Percentiles rank a stretch among this genome's conserved stretches.
Conservation (phyloP, 2,888 invertebrate species). For the Camptogramma bilineatum region DNA sequence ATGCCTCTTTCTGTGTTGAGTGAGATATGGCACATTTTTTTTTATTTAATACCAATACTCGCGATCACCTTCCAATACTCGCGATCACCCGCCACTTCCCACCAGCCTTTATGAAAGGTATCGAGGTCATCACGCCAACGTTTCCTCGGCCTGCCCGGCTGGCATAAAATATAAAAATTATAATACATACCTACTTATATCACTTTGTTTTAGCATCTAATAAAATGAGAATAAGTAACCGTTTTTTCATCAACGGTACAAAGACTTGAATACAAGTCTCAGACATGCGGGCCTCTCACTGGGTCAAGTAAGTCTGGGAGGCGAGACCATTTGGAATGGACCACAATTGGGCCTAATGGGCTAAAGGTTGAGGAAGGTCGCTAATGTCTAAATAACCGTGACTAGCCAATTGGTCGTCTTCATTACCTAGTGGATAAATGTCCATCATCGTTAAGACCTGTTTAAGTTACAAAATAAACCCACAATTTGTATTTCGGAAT, state of each 20-base stretch:
- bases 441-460: conserved; percentile 37
- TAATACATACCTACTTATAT: too few relatives aligned
- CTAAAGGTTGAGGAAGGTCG: conserved; percentile 61
- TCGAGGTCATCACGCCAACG: too few relatives aligned
- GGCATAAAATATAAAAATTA: too few relatives aligned
- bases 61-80: too few relatives aligned
- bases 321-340: conserved; percentile 47
- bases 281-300: conserved; percentile 70
- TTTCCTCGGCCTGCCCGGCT: too few relatives aligned
- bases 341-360: conserved; percentile 60
- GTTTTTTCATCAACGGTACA: conserved; percentile 24
- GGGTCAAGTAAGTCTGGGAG: conserved; percentile 61
- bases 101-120: too few relatives aligned
- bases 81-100: too few relatives aligned
- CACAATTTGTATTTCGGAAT: too few relatives aligned
- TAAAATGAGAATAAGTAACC: not conserved
- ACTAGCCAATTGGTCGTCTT: conserved; percentile 37
- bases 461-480: not conserved
- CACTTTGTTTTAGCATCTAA: too few relatives aligned
- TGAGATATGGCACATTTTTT: too few relatives aligned
- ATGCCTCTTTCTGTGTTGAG: too few relatives aligned
- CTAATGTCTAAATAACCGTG: conserved; percentile 52
- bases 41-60: too few relatives aligned
- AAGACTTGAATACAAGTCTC: conserved; percentile 35
- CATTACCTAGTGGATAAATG: conserved; percentile 32